Evolutionary conservation across 2,797 vertebrate genomes (phyloP).

Genomic region (Coreius guichenoti): DNA sequence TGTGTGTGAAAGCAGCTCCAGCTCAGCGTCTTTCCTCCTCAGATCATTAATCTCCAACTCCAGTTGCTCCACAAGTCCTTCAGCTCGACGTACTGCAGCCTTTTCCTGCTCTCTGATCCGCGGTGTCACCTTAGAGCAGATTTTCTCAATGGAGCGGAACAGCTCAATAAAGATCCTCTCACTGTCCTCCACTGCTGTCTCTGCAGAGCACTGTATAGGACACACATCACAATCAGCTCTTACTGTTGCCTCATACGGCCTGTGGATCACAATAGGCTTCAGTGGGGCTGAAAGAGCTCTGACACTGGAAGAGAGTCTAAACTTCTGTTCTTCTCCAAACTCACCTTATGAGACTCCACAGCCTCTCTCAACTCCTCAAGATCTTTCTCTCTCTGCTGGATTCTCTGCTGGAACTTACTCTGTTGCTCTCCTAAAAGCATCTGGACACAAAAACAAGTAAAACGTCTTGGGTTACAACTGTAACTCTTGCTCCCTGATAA

Average conservation of each 20-base stretch:
- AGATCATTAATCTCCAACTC: neutral
- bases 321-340: neutral
- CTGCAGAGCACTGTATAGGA: neutral
- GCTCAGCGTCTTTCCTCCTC: neutral
- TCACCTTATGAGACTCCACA: neutral
- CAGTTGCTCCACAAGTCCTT: neutral
- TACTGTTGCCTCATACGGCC: neutral
- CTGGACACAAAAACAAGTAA: neutral
- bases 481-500: too few species aligned
- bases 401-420: neutral
- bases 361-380: neutral
- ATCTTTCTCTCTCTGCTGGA: neutral
- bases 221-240: constrained; percentile 1
- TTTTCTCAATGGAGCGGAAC: neutral
- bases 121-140: neutral
- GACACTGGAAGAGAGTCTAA: neutral
- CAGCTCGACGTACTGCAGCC: neutral
- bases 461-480: neutral
- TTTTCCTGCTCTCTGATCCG: neutral
- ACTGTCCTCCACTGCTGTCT: neutral
- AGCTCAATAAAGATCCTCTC: neutral
- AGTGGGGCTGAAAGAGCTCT: neutral
- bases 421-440: neutral
- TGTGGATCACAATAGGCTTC: neutral
- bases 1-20: neutral